phyloP scores from a whole-genome alignment of 2,113 vertebrate species.

The Suncus etruscus region DNA sequence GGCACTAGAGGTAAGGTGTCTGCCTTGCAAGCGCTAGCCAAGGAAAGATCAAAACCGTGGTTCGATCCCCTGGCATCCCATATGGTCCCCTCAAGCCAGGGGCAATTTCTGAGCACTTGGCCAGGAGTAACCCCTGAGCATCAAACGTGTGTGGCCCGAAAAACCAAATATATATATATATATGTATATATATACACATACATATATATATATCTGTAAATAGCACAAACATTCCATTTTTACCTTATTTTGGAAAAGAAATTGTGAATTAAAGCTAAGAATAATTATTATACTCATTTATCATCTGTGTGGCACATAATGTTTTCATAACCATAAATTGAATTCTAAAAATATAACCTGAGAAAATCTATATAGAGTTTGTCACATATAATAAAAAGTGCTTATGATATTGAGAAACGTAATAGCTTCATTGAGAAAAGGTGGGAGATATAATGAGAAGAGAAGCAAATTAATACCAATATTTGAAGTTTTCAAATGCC shows the following conservation, averaged over 20 bases:
- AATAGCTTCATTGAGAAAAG: neutral
- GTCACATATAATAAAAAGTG: slow-evolving; percentile 35
- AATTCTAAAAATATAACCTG: slow-evolving; percentile 62
- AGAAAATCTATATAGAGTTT: slow-evolving; percentile 21
- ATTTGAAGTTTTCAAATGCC: neutral
- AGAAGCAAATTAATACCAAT: neutral
- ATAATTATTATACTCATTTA: slow-evolving; percentile 73
- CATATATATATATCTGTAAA: too few species aligned
- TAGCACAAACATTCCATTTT: slow-evolving; percentile 72
- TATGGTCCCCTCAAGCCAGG: too few species aligned
- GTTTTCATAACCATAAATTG: slow-evolving; percentile 65
- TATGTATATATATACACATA: too few species aligned
- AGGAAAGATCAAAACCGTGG: too few species aligned
- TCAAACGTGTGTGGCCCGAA: too few species aligned
- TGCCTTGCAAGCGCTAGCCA: too few species aligned
- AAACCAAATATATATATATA: too few species aligned
- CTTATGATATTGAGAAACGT: neutral
- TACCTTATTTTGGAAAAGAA: slow-evolving; percentile 65
- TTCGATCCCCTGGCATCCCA: too few species aligned
- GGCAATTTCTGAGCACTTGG: too few species aligned
- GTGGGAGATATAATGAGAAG: neutral
- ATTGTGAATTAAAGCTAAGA: slow-evolving; percentile 70
- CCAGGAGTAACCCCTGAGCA: too few species aligned
- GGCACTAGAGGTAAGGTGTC: too few species aligned
- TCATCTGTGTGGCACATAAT: slow-evolving; percentile 71